Evolutionary conservation across 2,113 vertebrate genomes (phyloP).

Genomic region (Scatophagus argus): DNA sequence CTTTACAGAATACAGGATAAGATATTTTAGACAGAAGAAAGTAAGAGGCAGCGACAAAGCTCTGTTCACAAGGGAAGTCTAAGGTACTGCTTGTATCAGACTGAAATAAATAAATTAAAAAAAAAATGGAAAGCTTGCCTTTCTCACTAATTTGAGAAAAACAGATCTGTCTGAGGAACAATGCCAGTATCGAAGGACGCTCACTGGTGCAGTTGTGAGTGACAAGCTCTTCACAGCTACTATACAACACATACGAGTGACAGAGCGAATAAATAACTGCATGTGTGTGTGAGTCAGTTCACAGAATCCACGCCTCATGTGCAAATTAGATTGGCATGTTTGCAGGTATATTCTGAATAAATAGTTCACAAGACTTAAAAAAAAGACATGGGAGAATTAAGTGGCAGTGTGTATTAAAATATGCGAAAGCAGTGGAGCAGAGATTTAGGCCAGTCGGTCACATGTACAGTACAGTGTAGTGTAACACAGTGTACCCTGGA

Average conservation of each 20-base stretch:
- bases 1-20: constrained; percentile 9
- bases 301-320: neutral
- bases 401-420: constrained; percentile 9
- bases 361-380: neutral
- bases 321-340: neutral
- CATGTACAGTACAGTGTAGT: constrained; percentile 39
- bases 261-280: neutral
- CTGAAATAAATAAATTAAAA: neutral
- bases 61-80: neutral
- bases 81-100: neutral
- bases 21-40: neutral
- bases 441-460: constrained; percentile 64
- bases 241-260: neutral
- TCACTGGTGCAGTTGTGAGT: neutral
- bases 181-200: neutral
- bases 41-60: constrained; percentile 1
- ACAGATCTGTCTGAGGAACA: neutral
- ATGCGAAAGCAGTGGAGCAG: constrained; percentile 19
- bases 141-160: neutral
- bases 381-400: neutral
- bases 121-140: neutral
- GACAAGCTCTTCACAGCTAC: neutral
- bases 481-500: constrained; percentile 45
- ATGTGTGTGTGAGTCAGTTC: neutral
- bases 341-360: neutral